Evolutionary conservation across 2,888 invertebrate genomes (phyloP).

Genomic region (Acanthosepion esculentum): DNA sequence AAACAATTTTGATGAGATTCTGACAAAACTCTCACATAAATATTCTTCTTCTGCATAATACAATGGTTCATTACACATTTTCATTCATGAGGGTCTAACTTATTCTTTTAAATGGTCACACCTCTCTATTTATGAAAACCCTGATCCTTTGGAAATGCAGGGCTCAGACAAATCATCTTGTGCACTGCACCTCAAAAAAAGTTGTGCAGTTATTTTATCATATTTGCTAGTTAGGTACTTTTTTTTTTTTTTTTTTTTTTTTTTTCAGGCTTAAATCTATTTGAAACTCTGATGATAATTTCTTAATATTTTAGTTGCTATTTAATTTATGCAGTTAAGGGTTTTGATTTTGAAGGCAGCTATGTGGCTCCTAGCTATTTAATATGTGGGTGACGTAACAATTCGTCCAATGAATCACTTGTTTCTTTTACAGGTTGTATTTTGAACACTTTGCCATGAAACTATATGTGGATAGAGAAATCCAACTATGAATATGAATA

Average conservation of each 20-base stretch:
- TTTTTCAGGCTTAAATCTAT: background rate
- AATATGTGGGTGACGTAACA: background rate
- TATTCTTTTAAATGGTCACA: background rate
- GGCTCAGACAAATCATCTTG: background rate
- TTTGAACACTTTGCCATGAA: background rate
- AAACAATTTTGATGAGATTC: background rate
- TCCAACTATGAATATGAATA: background rate
- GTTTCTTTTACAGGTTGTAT: background rate
- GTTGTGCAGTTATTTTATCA: background rate
- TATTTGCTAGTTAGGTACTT: background rate
- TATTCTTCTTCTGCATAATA: background rate
- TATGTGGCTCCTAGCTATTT: background rate
- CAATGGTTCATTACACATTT: background rate
- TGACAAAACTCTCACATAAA: background rate
- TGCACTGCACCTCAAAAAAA: background rate
- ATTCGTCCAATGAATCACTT: slow-evolving; percentile 4
- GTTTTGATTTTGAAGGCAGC: background rate
- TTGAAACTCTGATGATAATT: background rate
- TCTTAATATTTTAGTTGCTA: background rate
- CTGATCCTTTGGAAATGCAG: background rate
- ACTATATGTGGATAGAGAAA: background rate
- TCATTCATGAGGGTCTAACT: background rate
- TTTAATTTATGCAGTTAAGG: background rate
- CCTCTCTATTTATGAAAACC: background rate
- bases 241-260: too few species aligned